These are phyloP conservation scores for Gulo gulo DNA, from an alignment of 2,113 vertebrate species.

Conservation along the genomic window DNA sequence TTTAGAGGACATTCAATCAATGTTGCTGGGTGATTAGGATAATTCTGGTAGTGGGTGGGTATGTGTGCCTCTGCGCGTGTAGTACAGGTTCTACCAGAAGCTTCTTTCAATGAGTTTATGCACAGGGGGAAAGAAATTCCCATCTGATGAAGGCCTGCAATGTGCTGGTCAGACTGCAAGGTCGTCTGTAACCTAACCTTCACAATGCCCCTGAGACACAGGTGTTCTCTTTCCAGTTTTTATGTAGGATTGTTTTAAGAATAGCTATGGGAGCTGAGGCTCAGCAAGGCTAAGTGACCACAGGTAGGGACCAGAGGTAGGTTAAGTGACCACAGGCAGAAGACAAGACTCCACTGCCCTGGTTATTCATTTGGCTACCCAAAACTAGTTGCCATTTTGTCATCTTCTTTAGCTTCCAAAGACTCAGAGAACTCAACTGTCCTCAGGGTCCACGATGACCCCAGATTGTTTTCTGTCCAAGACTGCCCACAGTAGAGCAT, in stretches of 20 bases:
- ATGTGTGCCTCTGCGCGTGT: neutral
- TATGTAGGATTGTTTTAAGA: neutral
- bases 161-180: neutral
- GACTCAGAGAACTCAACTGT: neutral
- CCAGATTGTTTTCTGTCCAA: neutral
- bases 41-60: neutral
- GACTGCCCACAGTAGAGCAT: neutral
- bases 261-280: neutral
- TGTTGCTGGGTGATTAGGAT: neutral
- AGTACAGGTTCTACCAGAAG: neutral
- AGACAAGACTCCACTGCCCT: neutral
- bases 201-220: neutral
- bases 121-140: neutral
- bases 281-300: neutral
- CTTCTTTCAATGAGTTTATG: neutral
- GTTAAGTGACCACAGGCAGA: neutral
- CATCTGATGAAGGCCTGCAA: neutral
- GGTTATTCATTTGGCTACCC: neutral
- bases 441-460: neutral
- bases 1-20: neutral
- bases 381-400: neutral
- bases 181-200: neutral
- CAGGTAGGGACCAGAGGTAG: neutral
- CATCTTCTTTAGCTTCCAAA: neutral
- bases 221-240: neutral